Conservation (phyloP, 2,888 invertebrate genomes). For the Callyntrura sp. region DNA sequence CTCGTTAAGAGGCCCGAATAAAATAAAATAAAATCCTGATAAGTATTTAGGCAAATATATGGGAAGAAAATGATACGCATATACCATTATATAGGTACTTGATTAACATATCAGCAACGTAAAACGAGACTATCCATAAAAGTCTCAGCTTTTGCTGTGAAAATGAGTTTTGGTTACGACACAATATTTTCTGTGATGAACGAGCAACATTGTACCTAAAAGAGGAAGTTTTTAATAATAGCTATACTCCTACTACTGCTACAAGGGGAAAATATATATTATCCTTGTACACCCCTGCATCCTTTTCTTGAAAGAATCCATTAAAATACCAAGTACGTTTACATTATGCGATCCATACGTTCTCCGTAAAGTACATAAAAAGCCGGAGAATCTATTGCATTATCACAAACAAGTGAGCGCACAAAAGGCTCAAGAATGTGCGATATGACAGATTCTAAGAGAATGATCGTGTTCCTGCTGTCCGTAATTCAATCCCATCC, state of each 20-base stretch:
- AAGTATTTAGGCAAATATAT: too few relatives aligned
- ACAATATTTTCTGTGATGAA: constrained; percentile 27
- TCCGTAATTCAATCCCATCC: constrained; percentile 56
- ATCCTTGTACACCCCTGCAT: constrained; percentile 32
- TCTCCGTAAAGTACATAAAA: constrained; percentile 21
- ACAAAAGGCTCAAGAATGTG: constrained; percentile 68
- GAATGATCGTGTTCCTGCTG: constrained; percentile 72
- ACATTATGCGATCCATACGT: constrained; percentile 44
- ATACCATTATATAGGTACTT: too few relatives aligned
- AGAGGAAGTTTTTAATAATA: constrained; percentile 17
- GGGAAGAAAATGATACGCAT: too few relatives aligned
- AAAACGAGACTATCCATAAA: too few relatives aligned
- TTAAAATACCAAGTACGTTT: constrained; percentile 65
- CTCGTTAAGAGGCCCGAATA: too few relatives aligned
- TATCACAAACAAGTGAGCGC: constrained; percentile 44
- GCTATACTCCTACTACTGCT: background rate
- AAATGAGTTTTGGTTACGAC: constrained; percentile 25
- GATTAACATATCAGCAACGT: too few relatives aligned
- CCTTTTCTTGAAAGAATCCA: constrained; percentile 53
- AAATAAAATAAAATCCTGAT: too few relatives aligned
- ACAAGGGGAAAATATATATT: constrained; percentile 5
- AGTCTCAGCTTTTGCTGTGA: background rate
- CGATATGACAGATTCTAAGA: constrained; percentile 65
- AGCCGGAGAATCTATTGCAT: constrained; percentile 52
- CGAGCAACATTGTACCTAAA: constrained; percentile 9